Base-by-base conservation (phyloP, 2,797 vertebrate genomes). In the Catamblyrhynchus diadema region DNA sequence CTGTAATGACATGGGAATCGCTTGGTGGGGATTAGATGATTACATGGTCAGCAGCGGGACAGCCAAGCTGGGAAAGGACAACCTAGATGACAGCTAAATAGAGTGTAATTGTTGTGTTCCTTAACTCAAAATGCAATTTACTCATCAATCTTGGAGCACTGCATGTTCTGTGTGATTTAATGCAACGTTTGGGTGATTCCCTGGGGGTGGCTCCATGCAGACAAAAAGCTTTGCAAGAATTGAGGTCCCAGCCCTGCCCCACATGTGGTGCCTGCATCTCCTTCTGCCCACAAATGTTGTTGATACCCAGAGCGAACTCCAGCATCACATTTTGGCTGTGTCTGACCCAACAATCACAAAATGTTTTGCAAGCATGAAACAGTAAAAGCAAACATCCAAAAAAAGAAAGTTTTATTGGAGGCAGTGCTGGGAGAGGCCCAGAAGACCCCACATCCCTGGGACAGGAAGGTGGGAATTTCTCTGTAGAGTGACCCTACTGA, bases 231-330 rank as follows among this genome's bases (percentile, higher is more conserved):
- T 25, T n/a, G 4, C 30, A 8, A 4, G n/a, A 24, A 14, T 1
- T 24, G 80, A 81, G 41, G 64, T 81, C 39, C 61, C 79, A 65
- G 47, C 57, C 24, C 0, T 51, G 61, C 30, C 60, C 15, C 9
- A 0, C 78, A 28, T 3, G 3, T 1, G 24, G 19, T 56, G 48
- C 24, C n/a, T 3, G 2, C 1, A 0, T 30, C 86, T 87, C 60
- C n/a, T 33, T 4, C 56, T 82, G 74, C 50, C n/a, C 27, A 27
- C 19, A 22, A 9, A 16, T 41, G 39, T 41, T 41, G 39, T 41
- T 41, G 39, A 41, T 16, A 41, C 39, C 39, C 39, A 39, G 15
- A 16, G 39, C 15, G 15, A 41, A 5, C 39, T 41, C 39, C 39
- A 42, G 61, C 78, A 10, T 22, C 12, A 1, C 9, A 0, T 22